Percentiles rank a stretch among this genome's conserved stretches.
phyloP scores from a whole-genome alignment of 2,888 invertebrate genomes.

The Eudemis profundana region DNA sequence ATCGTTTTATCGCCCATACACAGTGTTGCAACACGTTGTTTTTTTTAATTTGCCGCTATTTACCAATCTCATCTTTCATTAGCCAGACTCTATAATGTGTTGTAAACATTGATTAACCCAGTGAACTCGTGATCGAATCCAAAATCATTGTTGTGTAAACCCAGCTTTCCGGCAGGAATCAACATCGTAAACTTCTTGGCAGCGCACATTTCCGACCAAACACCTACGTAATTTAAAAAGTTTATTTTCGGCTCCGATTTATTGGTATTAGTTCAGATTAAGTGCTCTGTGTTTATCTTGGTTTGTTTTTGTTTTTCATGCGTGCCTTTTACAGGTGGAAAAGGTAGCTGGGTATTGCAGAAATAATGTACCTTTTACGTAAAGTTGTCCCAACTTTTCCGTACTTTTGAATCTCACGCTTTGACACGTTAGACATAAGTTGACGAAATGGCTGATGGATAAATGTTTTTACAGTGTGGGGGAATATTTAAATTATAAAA shows the following conservation, averaged over 20 bases:
- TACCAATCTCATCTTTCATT: too few species aligned
- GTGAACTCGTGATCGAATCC: not conserved
- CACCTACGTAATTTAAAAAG: slow-evolving; percentile 34
- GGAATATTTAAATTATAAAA: too few species aligned
- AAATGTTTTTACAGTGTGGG: too few species aligned
- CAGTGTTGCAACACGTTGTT: too few species aligned
- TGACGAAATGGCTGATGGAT: too few species aligned
- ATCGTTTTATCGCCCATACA: too few species aligned
- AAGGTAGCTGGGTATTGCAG: not conserved
- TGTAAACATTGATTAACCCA: not conserved
- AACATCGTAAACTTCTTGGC: slow-evolving; percentile 33
- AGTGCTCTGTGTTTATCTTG: not conserved
- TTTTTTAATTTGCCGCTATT: too few species aligned
- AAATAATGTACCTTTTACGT: not conserved
- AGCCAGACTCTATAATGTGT: too few species aligned
- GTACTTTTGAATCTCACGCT: too few species aligned
- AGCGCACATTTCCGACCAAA: slow-evolving; percentile 15
- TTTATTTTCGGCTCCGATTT: slow-evolving; percentile 27
- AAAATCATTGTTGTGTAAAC: slow-evolving; percentile 20
- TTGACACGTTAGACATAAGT: too few species aligned
- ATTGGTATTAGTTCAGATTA: slow-evolving; percentile 21
- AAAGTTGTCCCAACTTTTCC: too few species aligned
- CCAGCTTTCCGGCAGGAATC: slow-evolving; percentile 18
- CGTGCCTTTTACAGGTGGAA: not conserved
- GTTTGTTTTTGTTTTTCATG: slow-evolving; percentile 3